phyloP scores from a whole-genome alignment of 2,888 invertebrate genomes.

The Congeria kusceri region DNA sequence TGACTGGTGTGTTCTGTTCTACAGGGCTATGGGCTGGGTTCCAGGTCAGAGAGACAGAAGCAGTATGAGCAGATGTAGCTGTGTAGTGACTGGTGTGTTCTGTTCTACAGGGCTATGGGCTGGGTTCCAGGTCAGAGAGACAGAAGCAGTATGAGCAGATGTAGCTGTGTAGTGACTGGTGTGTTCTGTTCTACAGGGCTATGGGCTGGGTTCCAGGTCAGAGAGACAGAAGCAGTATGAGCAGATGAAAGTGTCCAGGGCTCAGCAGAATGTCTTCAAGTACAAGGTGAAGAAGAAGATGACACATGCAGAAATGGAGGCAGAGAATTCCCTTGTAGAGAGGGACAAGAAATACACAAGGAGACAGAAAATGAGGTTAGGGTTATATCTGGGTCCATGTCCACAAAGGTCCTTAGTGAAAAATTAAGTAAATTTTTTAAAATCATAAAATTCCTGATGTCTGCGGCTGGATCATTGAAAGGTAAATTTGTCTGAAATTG shows the following conservation, averaged over 20 bases:
- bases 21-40: slow-evolving; percentile 91
- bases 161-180: slow-evolving; percentile 89
- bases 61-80: slow-evolving; percentile 91
- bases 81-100: slow-evolving; percentile 86
- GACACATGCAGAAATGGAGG: slow-evolving; percentile 88
- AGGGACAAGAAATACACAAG: slow-evolving; percentile 89
- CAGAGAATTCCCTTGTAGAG: slow-evolving; percentile 88
- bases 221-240: slow-evolving; percentile 92
- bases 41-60: slow-evolving; percentile 91
- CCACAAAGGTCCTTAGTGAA: too few species aligned
- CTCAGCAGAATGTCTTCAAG: slow-evolving; percentile 89
- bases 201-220: slow-evolving; percentile 92
- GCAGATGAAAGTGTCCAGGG: slow-evolving; percentile 89
- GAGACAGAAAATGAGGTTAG: slow-evolving; percentile 91
- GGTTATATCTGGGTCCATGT: background rate
- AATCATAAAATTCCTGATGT: too few species aligned
- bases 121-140: slow-evolving; percentile 92
- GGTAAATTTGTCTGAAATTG: too few species aligned
- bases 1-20: slow-evolving; percentile 63
- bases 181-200: slow-evolving; percentile 86
- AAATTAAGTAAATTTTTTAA: too few species aligned
- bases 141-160: slow-evolving; percentile 91
- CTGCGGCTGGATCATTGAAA: too few species aligned
- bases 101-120: slow-evolving; percentile 88
- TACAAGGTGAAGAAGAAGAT: slow-evolving; percentile 86